Percentiles rank a stretch among this genome's conserved stretches.
Conservation (phyloP, 2,113 vertebrate genomes). For the Ptychochromis oligacanthus region DNA sequence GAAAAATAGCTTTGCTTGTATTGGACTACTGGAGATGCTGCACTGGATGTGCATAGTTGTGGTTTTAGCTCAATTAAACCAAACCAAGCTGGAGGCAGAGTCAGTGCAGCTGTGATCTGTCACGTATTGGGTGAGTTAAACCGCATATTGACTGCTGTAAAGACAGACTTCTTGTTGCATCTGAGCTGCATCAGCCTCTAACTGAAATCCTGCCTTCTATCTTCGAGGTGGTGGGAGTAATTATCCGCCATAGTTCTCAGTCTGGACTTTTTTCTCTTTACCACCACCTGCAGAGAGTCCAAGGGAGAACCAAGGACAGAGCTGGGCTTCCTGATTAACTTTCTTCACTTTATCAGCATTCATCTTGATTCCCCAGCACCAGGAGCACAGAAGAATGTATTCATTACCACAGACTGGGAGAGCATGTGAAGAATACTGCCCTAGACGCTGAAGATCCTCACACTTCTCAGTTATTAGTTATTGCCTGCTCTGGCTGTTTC, state of each 20-base stretch:
- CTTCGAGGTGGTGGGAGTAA: background rate
- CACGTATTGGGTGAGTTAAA: background rate
- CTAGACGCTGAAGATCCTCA: background rate
- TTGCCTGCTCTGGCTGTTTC: background rate
- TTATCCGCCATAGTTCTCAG: background rate
- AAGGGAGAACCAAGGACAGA: background rate
- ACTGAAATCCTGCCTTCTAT: background rate
- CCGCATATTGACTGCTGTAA: background rate
- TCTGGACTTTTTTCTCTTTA: background rate
- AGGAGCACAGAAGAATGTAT: background rate
- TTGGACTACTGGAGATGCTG: background rate
- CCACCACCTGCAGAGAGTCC: background rate
- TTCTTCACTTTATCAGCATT: constrained; percentile 10
- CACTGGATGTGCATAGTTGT: background rate
- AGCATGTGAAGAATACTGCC: background rate
- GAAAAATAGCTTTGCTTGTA: background rate
- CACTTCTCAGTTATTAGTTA: background rate
- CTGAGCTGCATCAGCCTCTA: background rate
- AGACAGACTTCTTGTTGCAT: background rate
- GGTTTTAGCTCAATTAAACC: background rate
- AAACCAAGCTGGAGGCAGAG: background rate
- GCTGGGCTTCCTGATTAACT: constrained; percentile 1
- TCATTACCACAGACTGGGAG: background rate
- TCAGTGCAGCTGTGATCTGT: background rate
- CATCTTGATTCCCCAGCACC: background rate